Percentiles rank a stretch among this genome's conserved stretches.
Conservation (phyloP, 2,797 vertebrate genomes). For the Rhyacichthys aspro region DNA sequence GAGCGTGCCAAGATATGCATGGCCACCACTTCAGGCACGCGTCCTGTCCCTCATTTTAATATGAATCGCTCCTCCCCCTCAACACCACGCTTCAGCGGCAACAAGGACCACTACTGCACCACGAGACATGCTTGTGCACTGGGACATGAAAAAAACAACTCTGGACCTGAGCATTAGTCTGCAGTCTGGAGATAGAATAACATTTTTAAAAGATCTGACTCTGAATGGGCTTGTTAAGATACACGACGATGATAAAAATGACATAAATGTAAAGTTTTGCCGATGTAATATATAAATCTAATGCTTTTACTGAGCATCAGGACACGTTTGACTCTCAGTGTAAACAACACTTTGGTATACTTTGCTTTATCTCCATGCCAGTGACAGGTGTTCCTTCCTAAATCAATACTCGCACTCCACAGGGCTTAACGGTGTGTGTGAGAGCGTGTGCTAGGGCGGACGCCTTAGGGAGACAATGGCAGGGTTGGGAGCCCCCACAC, state of each 20-base stretch:
- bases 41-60: constrained; percentile 70
- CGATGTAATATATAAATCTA: background rate
- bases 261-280: background rate
- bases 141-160: background rate
- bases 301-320: background rate
- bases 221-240: too few species aligned
- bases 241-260: background rate
- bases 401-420: constrained; percentile 45
- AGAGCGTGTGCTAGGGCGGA: constrained; percentile 23
- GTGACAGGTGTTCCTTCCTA: constrained; percentile 64
- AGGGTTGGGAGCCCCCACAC: constrained; percentile 47
- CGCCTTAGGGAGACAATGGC: constrained; percentile 72
- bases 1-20: constrained; percentile 53
- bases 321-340: constrained; percentile 1
- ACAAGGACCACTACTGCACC: background rate
- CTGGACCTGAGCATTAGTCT: background rate
- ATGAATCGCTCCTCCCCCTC: constrained; percentile 39
- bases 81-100: background rate
- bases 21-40: constrained; percentile 67
- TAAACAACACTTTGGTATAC: constrained; percentile 48
- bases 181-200: too few species aligned
- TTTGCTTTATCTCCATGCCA: constrained; percentile 29
- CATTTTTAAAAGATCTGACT: too few species aligned
- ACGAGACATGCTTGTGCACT: constrained; percentile 1
- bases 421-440: constrained; percentile 15